These are phyloP conservation scores for Andrena hattorfiana DNA, from an alignment of 2,888 invertebrate genomes.

Conservation along the genomic window DNA sequence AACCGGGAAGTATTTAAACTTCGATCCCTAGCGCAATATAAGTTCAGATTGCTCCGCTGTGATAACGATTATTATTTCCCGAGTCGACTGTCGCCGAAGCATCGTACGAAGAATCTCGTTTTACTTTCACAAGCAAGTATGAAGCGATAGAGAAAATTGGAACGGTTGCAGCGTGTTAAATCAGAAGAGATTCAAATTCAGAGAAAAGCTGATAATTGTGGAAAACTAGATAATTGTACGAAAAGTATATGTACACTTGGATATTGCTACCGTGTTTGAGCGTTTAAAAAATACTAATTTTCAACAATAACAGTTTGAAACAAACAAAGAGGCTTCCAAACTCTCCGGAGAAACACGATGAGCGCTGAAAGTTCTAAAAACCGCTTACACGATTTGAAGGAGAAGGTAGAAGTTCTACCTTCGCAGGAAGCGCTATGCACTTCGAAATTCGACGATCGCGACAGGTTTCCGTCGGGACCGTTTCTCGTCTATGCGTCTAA, in stretches of 20 bases:
- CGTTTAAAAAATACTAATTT: too few species aligned
- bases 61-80: conserved; percentile 28
- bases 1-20: conserved; percentile 55
- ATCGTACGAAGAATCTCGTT: neutral
- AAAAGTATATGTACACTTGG: too few species aligned
- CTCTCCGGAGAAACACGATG: neutral
- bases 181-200: neutral
- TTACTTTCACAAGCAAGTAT: neutral
- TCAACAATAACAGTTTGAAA: too few species aligned
- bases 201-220: neutral
- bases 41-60: conserved; percentile 26
- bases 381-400: neutral
- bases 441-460: conserved; percentile 29
- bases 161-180: neutral
- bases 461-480: conserved; percentile 19
- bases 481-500: conserved; percentile 60
- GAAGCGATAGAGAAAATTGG: neutral
- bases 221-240: neutral
- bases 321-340: neutral
- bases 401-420: neutral
- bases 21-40: conserved; percentile 38
- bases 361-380: neutral
- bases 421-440: neutral
- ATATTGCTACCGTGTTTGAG: too few species aligned
- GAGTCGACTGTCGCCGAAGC: neutral